Percentiles rank a stretch among this genome's conserved stretches.
phyloP scores from a whole-genome alignment of 1,140 invertebrate species.

The Acromyrmex heyeri region DNA sequence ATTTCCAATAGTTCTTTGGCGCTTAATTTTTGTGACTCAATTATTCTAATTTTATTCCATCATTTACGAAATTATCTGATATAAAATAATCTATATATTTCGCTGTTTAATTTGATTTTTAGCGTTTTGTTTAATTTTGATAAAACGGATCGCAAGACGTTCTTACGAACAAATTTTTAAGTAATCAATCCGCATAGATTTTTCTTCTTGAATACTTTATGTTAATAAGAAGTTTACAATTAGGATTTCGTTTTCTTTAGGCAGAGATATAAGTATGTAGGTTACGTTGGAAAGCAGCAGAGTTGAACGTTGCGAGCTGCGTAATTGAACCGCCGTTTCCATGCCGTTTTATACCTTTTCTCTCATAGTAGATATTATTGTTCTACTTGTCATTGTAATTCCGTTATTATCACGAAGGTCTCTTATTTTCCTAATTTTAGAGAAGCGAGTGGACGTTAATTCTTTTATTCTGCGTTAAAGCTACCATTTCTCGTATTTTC shows the following conservation, averaged over 20 bases:
- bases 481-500: not conserved
- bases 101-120: not conserved
- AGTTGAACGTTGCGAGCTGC: conserved; percentile 43
- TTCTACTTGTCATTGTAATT: conserved; percentile 22
- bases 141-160: not conserved
- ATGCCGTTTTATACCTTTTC: conserved; percentile 39
- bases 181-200: not conserved
- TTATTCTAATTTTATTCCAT: not conserved
- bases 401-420: not conserved
- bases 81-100: not conserved
- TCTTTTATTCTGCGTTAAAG: conserved; percentile 2
- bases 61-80: not conserved
- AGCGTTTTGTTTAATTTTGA: not conserved
- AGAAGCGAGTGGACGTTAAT: not conserved
- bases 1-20: not conserved
- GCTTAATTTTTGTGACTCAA: not conserved
- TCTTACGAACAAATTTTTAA: not conserved
- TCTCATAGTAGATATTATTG: conserved; percentile 36
- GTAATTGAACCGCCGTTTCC: conserved; percentile 44
- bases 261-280: conserved; percentile 48
- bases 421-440: conserved; percentile 22
- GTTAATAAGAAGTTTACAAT: conserved; percentile 47
- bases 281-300: conserved; percentile 61
- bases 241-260: conserved; percentile 43
- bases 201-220: not conserved